These are phyloP conservation scores for Nephila pilipes DNA, from an alignment of 1,140 invertebrate species.

Conservation along the genomic window DNA sequence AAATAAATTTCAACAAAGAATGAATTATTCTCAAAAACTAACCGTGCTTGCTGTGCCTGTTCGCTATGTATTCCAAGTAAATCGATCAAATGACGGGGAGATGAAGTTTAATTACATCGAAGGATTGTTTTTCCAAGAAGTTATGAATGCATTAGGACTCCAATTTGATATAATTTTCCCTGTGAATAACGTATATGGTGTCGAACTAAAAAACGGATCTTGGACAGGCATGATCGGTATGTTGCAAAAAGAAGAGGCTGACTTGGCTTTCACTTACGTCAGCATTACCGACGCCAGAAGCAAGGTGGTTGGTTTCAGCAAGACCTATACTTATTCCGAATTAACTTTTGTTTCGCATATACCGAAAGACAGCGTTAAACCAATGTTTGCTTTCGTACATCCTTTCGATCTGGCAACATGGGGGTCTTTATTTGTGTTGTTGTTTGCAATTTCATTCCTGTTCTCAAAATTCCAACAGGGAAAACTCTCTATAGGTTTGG, in stretches of 20 bases:
- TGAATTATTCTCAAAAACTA: too few species aligned
- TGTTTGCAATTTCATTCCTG: too few species aligned
- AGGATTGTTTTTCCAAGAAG: neutral
- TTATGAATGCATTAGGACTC: neutral
- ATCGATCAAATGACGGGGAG: neutral
- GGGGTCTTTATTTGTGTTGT: too few species aligned
- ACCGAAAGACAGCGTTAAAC: neutral
- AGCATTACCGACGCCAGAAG: neutral
- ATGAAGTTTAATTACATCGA: neutral
- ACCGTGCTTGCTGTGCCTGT: too few species aligned
- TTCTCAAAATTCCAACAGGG: too few species aligned
- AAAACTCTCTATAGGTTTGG: too few species aligned
- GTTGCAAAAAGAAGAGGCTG: neutral
- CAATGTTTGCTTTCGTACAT: neutral
- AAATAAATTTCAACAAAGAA: too few species aligned
- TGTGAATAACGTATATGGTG: neutral
- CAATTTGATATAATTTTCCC: neutral
- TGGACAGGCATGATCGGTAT: constrained; percentile 33
- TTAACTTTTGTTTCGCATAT: neutral
- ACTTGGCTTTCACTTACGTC: neutral
- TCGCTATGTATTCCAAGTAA: too few species aligned
- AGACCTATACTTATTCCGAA: neutral
- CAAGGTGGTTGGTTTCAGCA: too few species aligned
- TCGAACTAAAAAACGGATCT: neutral
- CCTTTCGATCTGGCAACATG: neutral